Evolutionary conservation across 1,140 invertebrate genomes (phyloP), one percentile per base, ranked within the genome.

Genomic region (Nymphalis io): DNA sequence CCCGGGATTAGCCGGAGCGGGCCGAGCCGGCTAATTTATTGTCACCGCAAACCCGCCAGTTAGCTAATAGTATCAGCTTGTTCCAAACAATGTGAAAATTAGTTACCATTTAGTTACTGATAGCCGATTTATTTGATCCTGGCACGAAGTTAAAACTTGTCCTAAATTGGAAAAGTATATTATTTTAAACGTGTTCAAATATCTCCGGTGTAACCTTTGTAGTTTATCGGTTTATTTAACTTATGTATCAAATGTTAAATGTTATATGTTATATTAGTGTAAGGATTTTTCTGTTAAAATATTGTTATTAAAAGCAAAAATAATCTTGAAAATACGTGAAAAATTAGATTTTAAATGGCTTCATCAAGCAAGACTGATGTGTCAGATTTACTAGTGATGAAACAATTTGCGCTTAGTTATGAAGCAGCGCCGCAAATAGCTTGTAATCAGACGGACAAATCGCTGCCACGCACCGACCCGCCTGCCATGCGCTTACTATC

Each of bases 361-460:
- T 48, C 42, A 60, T 60, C 55, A 33, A 39, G 42, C 23, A 13
- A 60, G 68, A 73, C 59, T 74, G 46, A 74, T 70, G 68, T 40
- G 59, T 58, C 68, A 74, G 68, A 74, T 74, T 74, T 67, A 63
- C 62, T 59, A 55, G 68, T 70, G 67, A 74, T 70, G 72, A 70
- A 74, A 74, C 63, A 70, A 74, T 74, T 74, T 67, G 72, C 59
- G 60, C 68, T 59, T 63, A 23, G 60, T 46, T 63, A 21, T n/a
- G 42, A 18, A 51, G 60, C 60, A 23, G 42, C 60, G 60, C 60
- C 60, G 46, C 67, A 73, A 73, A 73, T 73, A 64, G 72, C 57
- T 44, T 42, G 72, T 70, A 74, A 74, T 74, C 72, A 67, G 68
- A 61, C 69, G 72, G 72, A 74, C 72, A 74, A 70, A 70, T 74